Base-by-base conservation (phyloP, 2,113 vertebrate species). In the Tetrax tetrax region DNA sequence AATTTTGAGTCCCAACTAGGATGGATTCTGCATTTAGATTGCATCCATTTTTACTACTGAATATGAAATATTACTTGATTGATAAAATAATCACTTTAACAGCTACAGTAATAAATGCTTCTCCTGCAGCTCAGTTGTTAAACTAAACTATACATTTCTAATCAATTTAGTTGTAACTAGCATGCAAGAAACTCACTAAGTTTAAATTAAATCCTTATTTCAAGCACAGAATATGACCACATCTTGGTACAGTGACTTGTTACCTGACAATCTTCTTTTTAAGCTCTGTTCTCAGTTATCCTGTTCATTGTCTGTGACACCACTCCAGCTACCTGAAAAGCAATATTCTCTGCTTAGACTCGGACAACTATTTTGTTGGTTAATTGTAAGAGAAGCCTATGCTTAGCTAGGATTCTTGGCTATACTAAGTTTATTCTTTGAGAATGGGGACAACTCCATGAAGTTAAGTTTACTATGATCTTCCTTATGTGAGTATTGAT, bases 171-270 rank as follows among this genome's bases (percentile, higher is more conserved):
- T 71, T 92, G 74, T 74, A 93, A 89, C 80, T 85, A 94, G 84
- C 48, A 88, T 76, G 65, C 41, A 78, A 74, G 47, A 94, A 95
- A 82, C 57, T 93, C 71, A 63, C 96, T 94, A 96, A 65, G 47
- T 88, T 91, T 80, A 89, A 94, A 92, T 97, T 76, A 95, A 96
- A 86, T 37, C 57, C 57, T 95, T 79, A 92, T 88, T 93, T 95
- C 53, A 50, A 81, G 57, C 74, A 91, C 91, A 45, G 69, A 83
- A 53, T 61, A 38, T 87, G 83, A 95, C 78, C 77, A 63, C 47
- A 38, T 85, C 23, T 61, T 59, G 19, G 37, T 92, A 89, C 63
- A 68, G 23, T 66, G 66, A 15, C 28, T 93, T 56, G 37, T 54
- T 90, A 79, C 38, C 45, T 23, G 13, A 23, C 23, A 82, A n/a